phyloP scores from a whole-genome alignment of 30 jellyfish, hydroid and myxozoan genomes.

The Hydractinia symbiolongicarpus region DNA sequence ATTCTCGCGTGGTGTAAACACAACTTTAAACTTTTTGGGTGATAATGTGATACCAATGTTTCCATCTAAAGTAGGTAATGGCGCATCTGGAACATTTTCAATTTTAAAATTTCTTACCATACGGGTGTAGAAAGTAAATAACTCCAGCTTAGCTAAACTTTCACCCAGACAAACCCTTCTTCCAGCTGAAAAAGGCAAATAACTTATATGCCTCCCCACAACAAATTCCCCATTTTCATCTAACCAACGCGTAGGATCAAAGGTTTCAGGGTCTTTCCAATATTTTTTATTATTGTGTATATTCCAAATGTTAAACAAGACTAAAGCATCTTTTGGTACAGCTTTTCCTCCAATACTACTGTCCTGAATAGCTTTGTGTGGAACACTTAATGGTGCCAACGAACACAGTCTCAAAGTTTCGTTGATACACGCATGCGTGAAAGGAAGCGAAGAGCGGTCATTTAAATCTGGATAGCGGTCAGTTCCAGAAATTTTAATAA shows the following conservation, averaged over 20 bases:
- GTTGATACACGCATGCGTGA: conserved; percentile 47
- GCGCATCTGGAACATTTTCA: background rate
- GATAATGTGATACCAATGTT: conserved; percentile 13
- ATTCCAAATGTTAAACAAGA: conserved; percentile 55
- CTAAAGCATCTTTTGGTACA: conserved; percentile 56
- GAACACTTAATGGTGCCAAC: conserved; percentile 64
- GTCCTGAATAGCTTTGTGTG: conserved; percentile 58
- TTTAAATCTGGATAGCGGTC: conserved; percentile 38
- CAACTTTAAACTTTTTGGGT: background rate
- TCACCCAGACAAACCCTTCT: conserved; percentile 77
- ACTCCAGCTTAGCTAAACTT: conserved; percentile 50
- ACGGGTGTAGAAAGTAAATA: conserved; percentile 49
- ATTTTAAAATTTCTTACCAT: conserved; percentile 22
- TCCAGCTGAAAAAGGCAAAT: conserved; percentile 80
- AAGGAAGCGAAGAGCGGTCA: conserved; percentile 44
- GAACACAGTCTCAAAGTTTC: conserved; percentile 59
- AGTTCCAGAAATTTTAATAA: conserved; percentile 31
- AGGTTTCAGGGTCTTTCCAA: conserved; percentile 72
- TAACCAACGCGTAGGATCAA: conserved; percentile 71
- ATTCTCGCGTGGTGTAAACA: background rate
- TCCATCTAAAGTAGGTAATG: conserved; percentile 28
- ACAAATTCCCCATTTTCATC: conserved; percentile 40
- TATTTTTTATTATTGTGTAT: conserved; percentile 55
- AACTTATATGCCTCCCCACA: conserved; percentile 35
- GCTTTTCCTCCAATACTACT: conserved; percentile 40